A percentile compares a stretch with the other conserved stretches of the same genome.
These are phyloP conservation scores for Phenacoccus solenopsis DNA, from an alignment of 1,140 invertebrate genomes.

Conservation along the genomic window DNA sequence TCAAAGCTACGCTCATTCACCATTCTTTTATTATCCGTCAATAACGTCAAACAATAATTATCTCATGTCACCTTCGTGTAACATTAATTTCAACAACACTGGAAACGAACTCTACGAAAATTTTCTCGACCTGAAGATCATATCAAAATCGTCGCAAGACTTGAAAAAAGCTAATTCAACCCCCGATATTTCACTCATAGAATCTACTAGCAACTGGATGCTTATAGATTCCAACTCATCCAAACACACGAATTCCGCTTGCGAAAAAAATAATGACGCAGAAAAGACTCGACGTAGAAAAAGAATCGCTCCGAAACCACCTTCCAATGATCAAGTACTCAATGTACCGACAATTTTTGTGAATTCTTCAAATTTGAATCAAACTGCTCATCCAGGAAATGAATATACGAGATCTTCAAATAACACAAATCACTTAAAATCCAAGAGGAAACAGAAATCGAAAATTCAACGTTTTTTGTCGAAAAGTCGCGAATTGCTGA, in stretches of 20 bases:
- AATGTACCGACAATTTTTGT: neutral
- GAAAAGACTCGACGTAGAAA: neutral
- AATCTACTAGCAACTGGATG: neutral
- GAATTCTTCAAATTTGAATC: too few relatives aligned
- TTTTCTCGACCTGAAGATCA: neutral
- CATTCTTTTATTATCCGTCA: neutral
- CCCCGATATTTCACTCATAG: neutral
- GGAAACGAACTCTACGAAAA: neutral
- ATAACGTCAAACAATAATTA: neutral
- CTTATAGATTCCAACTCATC: neutral
- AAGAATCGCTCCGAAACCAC: neutral
- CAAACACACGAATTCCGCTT: too few relatives aligned
- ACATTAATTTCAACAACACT: neutral
- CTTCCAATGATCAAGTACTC: too few relatives aligned
- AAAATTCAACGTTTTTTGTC: neutral
- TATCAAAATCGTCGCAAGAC: neutral
- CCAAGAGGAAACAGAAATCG: neutral
- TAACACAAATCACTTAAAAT: too few relatives aligned
- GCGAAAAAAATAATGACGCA: neutral
- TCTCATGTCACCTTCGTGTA: neutral
- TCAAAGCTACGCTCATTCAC: neutral
- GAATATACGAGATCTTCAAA: too few relatives aligned
- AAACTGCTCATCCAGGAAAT: too few relatives aligned
- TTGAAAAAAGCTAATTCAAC: neutral
- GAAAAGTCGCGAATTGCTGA: conserved; percentile 7